These are phyloP conservation scores for Agrochola lychnidis DNA, from an alignment of 2,888 invertebrate genomes.

Conservation along the genomic window DNA sequence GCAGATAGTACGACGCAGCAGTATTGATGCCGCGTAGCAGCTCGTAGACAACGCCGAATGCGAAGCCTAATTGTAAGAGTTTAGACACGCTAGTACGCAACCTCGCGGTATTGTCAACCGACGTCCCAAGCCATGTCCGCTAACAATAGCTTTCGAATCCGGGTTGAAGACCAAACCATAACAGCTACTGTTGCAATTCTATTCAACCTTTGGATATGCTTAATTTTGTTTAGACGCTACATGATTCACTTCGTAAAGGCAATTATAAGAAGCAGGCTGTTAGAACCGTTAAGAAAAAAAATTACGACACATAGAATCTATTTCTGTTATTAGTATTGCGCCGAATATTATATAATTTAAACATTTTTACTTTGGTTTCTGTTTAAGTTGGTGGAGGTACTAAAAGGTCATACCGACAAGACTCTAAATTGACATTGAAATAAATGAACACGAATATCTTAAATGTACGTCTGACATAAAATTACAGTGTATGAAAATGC, in stretches of 20 bases:
- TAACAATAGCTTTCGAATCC: constrained; percentile 76
- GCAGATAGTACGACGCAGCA: not conserved
- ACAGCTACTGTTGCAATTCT: constrained; percentile 69
- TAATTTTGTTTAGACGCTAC: constrained; percentile 27
- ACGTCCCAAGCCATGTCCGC: constrained; percentile 70
- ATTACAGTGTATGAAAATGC: constrained; percentile 37
- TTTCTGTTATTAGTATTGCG: not conserved
- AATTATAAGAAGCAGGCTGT: constrained; percentile 2
- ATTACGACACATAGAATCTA: not conserved
- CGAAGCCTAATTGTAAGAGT: constrained; percentile 46
- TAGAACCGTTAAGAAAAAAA: not conserved
- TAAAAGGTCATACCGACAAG: constrained; percentile 1
- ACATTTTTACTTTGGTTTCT: not conserved
- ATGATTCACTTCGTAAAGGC: constrained; percentile 10
- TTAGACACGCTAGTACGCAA: constrained; percentile 65
- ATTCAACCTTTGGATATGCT: constrained; percentile 60
- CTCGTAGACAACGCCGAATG: not conserved
- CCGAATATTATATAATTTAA: not conserved
- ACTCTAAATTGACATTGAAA: constrained; percentile 18
- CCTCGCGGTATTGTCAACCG: constrained; percentile 52
- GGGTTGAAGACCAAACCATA: constrained; percentile 77
- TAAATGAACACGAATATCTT: constrained; percentile 18
- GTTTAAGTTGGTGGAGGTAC: not conserved
- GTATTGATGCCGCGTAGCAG: not conserved
- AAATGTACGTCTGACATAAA: constrained; percentile 15